A percentile compares a stretch with the other conserved stretches of the same genome.
Conservation (phyloP, 1,140 invertebrate genomes). For the Drosophila orena region DNA sequence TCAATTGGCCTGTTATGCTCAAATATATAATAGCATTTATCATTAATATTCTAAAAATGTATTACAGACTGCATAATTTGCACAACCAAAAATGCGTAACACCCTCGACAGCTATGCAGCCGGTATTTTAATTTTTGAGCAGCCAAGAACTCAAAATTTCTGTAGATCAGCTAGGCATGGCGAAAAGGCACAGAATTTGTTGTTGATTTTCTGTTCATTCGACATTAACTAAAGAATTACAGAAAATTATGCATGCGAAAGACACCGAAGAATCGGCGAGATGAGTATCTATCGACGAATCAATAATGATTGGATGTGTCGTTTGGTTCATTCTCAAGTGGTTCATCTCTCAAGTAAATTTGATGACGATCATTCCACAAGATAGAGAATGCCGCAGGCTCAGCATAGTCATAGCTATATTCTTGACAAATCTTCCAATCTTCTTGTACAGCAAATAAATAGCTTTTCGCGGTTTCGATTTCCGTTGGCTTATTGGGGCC, state of each 20-base stretch:
- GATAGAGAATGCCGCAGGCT: conserved; percentile 30
- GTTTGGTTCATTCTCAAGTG: conserved; percentile 30
- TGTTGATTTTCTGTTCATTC: conserved; percentile 48
- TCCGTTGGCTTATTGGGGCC: conserved; percentile 31
- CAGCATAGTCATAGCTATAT: conserved; percentile 24
- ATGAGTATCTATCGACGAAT: conserved; percentile 35
- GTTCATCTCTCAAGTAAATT: conserved; percentile 74
- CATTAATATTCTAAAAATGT: conserved; percentile 26
- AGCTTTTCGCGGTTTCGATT: conserved; percentile 13
- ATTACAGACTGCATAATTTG: conserved; percentile 46
- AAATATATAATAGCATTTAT: conserved; percentile 1
- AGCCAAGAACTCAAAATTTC: conserved; percentile 66
- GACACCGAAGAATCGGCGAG: conserved; percentile 16
- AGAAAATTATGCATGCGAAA: conserved; percentile 59
- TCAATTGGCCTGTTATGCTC: too few species aligned
- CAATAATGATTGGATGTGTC: conserved; percentile 66
- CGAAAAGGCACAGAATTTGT: conserved; percentile 59
- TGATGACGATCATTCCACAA: conserved; percentile 50
- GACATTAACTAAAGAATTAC: conserved; percentile 57
- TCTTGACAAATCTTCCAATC: conserved; percentile 47
- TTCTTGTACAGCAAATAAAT: not conserved
- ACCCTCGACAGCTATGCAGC: conserved; percentile 24
- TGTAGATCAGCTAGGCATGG: conserved; percentile 63
- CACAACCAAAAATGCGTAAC: conserved; percentile 34
- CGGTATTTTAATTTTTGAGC: conserved; percentile 41